Base-by-base conservation (phyloP, 2,888 invertebrate genomes). In the Ectobius pallidus region DNA sequence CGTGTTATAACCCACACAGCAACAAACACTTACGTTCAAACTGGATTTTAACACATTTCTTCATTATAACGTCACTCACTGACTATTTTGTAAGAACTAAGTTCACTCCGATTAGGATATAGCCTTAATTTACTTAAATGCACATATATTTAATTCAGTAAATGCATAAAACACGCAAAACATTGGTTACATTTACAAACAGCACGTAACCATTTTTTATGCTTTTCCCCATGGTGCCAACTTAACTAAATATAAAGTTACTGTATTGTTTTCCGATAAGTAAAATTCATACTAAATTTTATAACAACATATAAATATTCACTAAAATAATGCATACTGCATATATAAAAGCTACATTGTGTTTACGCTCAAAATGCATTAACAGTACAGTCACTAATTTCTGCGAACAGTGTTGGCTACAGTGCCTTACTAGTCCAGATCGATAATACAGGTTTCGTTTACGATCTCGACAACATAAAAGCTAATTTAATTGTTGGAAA, bases 201-300 rank as follows among this genome's bases (percentile, higher is more conserved):
- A 69, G 22, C 69, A 58, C 34, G 55, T 52, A 25, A 69, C 69
- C 69, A 69, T 69, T 69, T 69, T 69, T 69, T 30, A 55, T 69
- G 20, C 52, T 18, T 25, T 55, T 27, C 16, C 34, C 69, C 55
- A 55, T 39, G 39, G 22, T 58, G 39, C 69, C 55, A 69, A 69
- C 69, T 18, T 55, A 55, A 69, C 69, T 16, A 34, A 49, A n/a
- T n/a, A n/a, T n/a, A n/a, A n/a, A n/a, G n/a, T n/a, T n/a, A n/a
- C n/a, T n/a, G n/a, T n/a, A n/a, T n/a, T n/a, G n/a, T n/a, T n/a
- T n/a, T n/a, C n/a, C n/a, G n/a, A n/a, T n/a, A n/a, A n/a, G n/a
- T n/a, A n/a, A n/a, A n/a, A n/a, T n/a, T n/a, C n/a, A n/a, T n/a
- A n/a, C n/a, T n/a, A n/a, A n/a, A n/a, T n/a, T n/a, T n/a, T n/a